Percentiles rank a stretch among this genome's conserved stretches.
These are phyloP conservation scores for Mus pahari DNA, from an alignment of 2,113 vertebrate genomes.

Conservation along the genomic window DNA sequence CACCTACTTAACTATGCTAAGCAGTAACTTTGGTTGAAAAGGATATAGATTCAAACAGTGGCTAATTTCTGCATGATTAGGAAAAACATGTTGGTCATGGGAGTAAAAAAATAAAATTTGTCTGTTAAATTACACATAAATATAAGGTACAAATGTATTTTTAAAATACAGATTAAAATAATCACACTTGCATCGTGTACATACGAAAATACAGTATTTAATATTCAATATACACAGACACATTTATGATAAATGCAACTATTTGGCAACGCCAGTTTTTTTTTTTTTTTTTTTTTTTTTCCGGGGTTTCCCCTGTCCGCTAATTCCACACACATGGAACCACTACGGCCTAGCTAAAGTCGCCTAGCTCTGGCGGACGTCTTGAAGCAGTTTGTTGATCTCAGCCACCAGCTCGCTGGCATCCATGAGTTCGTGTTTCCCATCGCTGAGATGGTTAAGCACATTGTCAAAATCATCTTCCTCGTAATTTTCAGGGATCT, in stretches of 20 bases:
- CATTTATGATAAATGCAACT: slow-evolving; percentile 98
- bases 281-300: slow-evolving; percentile 85
- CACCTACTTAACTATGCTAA: slow-evolving; percentile 68
- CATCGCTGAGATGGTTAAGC: slow-evolving; percentile 95
- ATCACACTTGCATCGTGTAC: slow-evolving; percentile 99
- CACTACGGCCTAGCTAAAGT: slow-evolving; percentile 23
- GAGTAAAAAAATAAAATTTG: slow-evolving; percentile 99
- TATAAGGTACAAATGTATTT: slow-evolving; percentile 99
- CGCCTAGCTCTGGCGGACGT: slow-evolving; percentile 95
- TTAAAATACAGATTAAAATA: slow-evolving; percentile 99
- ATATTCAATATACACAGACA: slow-evolving; percentile 99
- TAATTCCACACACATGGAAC: slow-evolving; percentile 87
- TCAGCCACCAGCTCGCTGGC: slow-evolving; percentile 98
- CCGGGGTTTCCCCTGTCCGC: slow-evolving; percentile 70
- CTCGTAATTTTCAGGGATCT: slow-evolving; percentile 98
- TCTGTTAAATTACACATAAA: slow-evolving; percentile 99
- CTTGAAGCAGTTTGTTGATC: slow-evolving; percentile 98
- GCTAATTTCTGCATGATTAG: slow-evolving; percentile 82
- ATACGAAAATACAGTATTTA: slow-evolving; percentile 98
- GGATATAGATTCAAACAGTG: slow-evolving; percentile 30
- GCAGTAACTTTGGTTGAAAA: slow-evolving; percentile 59
- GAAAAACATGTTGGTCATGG: slow-evolving; percentile 91
- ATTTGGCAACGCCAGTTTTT: slow-evolving; percentile 91
- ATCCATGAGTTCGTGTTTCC: slow-evolving; percentile 97
- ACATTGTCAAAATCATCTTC: slow-evolving; percentile 98